Base-by-base conservation (phyloP, 2,888 invertebrate species). In the Asteroscopus sphinx region DNA sequence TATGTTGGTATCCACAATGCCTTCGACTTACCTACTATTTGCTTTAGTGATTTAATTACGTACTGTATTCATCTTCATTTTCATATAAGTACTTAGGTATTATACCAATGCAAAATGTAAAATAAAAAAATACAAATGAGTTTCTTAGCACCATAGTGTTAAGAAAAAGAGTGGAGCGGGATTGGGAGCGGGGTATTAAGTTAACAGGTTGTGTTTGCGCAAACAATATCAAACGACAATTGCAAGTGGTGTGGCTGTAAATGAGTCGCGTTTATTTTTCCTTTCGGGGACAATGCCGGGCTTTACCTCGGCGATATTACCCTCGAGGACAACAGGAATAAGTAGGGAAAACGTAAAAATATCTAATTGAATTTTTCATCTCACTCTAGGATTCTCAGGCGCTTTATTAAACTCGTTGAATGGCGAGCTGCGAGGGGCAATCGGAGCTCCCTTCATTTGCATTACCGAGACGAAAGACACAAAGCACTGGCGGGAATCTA, bases 341-440 rank as follows among this genome's bases (percentile, higher is more conserved):
- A 85, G 79, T 79, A 73, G 60, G 58, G 67, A 70, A 77, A 80
- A 80, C 77, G 79, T 81, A 81, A 85, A 85, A 85, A 85, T 82
- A 87, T 86, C 81, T 87, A 88, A 90, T 90, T 88, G 88, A 89
- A 90, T 89, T 89, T 89, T 89, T 89, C 85, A 88, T 88, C 72
- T 79, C 76, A 78, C 76, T 81, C 85, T 82, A 82, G 76, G 77
- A 81, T 81, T 79, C 76, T 77, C 76, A 61, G 68, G 76, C 76
- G 79, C 83, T 88, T 87, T 89, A 89, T 87, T 89, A 87, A 88
- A 87, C 81, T 82, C 79, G 77, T 80, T 84, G 85, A 88, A 88
- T 85, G 55, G 66, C 41, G 52, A 77, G 75, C 83, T 70, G 80
- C 68, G 77, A 81, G 82, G 77, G 85, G 87, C 89, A 87, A 88